Percentiles rank a stretch among this genome's conserved stretches.
phyloP scores from a whole-genome alignment of 2,113 vertebrate species.

The Crotalus horridus region DNA sequence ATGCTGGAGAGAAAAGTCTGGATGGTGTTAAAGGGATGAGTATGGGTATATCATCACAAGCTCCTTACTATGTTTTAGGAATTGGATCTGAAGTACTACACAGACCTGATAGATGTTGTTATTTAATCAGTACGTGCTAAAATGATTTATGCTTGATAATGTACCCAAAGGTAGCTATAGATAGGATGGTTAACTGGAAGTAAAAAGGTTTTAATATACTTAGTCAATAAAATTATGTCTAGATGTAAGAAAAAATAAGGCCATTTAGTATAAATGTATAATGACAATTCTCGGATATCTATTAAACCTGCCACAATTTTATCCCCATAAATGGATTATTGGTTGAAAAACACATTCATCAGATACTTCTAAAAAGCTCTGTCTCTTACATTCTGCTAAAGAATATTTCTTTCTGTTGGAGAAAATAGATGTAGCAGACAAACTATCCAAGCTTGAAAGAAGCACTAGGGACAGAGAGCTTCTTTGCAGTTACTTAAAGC shows the following conservation, averaged over 20 bases:
- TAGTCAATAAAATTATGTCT: neutral
- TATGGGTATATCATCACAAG: neutral
- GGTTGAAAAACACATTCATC: neutral
- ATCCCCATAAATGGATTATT: neutral
- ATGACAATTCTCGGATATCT: neutral
- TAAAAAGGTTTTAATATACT: neutral
- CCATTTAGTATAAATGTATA: neutral
- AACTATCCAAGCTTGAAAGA: neutral
- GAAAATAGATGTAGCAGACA: neutral
- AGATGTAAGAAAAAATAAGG: neutral
- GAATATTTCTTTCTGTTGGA: neutral
- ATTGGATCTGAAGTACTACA: neutral
- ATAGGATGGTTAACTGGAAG: neutral
- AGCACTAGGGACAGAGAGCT: neutral
- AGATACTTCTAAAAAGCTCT: neutral
- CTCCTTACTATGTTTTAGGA: neutral
- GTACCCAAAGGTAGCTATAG: neutral
- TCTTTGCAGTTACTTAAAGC: neutral
- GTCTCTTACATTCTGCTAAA: neutral
- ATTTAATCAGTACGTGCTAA: neutral
- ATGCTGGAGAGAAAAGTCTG: neutral
- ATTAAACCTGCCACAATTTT: neutral
- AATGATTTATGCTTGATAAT: neutral
- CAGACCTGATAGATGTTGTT: neutral
- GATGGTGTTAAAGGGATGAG: neutral